Evolutionary conservation across 2,113 vertebrate species (phyloP).

Genomic region (Phyllostomus discolor): DNA sequence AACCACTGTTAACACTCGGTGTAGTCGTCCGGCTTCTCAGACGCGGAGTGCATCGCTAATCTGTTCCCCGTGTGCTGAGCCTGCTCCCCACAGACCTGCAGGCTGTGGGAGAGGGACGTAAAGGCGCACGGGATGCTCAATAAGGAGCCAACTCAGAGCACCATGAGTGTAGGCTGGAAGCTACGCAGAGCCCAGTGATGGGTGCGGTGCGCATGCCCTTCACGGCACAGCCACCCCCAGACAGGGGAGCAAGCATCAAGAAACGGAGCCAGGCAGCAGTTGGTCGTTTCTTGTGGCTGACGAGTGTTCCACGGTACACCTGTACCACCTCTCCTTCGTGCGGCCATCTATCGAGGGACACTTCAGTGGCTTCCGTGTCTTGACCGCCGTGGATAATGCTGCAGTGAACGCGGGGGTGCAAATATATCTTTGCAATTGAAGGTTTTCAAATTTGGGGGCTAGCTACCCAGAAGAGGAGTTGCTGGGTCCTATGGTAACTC

Average conservation of each 20-base stretch:
- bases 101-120: not conserved
- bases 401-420: not conserved
- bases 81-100: not conserved
- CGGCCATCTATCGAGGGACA: not conserved
- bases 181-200: not conserved
- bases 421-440: not conserved
- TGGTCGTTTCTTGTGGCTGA: not conserved
- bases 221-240: not conserved
- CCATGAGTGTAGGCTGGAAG: not conserved
- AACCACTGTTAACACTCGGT: not conserved
- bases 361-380: not conserved
- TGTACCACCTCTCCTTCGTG: not conserved
- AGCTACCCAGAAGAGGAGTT: not conserved
- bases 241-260: not conserved
- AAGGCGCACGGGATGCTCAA: not conserved
- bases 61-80: not conserved
- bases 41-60: not conserved
- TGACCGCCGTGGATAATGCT: not conserved
- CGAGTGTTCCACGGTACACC: not conserved
- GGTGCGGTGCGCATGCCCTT: not conserved
- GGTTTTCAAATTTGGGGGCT: not conserved
- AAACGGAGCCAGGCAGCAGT: not conserved
- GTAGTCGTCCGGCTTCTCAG: not conserved
- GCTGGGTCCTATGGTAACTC: not conserved
- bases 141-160: not conserved